Conservation (phyloP, 1,140 invertebrate species). For the Microplitis mediator region DNA sequence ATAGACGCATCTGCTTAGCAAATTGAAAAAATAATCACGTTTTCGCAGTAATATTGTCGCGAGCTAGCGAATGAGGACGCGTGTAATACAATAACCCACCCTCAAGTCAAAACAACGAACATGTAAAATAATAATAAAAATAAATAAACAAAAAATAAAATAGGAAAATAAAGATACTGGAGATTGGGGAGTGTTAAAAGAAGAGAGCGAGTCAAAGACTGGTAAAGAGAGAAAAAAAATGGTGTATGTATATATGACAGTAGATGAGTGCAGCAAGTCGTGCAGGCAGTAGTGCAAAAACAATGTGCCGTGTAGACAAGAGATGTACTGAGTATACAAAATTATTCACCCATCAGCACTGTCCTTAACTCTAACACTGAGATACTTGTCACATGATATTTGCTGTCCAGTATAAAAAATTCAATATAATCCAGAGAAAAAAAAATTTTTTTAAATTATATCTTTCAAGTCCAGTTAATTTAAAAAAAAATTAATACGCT, state of each 20-base stretch:
- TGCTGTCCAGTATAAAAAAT: neutral
- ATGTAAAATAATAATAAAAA: conserved; percentile 14
- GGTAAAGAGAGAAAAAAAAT: neutral
- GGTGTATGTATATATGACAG: neutral
- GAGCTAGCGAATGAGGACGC: conserved; percentile 16
- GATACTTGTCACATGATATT: neutral
- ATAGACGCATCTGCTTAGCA: conserved; percentile 52
- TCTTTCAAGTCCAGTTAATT: no score
- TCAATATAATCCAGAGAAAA: no score
- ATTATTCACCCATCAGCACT: conserved; percentile 4
- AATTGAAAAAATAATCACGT: conserved; percentile 57
- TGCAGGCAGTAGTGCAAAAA: conserved; percentile 15
- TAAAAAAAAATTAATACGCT: no score
- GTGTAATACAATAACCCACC: conserved; percentile 6
- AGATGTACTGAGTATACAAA: conserved; percentile 20
- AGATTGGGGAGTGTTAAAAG: neutral
- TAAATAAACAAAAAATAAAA: neutral
- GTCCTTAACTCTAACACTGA: neutral
- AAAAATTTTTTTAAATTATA: no score
- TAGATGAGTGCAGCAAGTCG: conserved; percentile 12
- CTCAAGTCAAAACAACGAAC: neutral
- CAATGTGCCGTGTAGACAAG: conserved; percentile 22
- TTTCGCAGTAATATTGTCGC: conserved; percentile 34
- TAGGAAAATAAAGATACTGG: neutral
- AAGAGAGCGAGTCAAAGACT: neutral